Percentiles rank a stretch among this genome's conserved stretches.
These are phyloP conservation scores for Acanthaster planci DNA, from an alignment of 35 echinoderm and acorn worm species.

Conservation along the genomic window DNA sequence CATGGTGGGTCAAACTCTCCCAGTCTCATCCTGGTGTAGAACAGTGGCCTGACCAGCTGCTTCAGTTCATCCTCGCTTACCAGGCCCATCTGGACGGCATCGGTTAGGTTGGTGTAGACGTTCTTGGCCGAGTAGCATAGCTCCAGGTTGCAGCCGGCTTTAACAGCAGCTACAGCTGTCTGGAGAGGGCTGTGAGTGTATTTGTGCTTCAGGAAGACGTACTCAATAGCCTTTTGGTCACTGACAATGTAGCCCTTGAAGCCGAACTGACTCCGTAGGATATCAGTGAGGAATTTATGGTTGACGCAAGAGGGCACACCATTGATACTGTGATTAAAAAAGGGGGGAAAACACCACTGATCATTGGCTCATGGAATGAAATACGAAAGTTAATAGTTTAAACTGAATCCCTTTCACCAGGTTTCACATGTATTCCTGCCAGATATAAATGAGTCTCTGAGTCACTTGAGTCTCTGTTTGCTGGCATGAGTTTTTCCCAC, in stretches of 20 bases:
- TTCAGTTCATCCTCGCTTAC: conserved; percentile 44
- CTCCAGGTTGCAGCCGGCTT: conserved; percentile 87
- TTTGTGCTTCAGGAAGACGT: conserved; percentile 52
- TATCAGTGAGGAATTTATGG: conserved; percentile 71
- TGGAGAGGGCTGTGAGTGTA: conserved; percentile 75
- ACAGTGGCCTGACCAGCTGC: conserved; percentile 58
- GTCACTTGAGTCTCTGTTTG: too few relatives aligned
- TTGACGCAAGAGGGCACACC: conserved; percentile 89
- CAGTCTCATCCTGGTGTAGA: conserved; percentile 91
- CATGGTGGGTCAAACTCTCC: conserved; percentile 90
- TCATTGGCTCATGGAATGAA: too few relatives aligned
- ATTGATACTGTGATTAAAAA: conserved; percentile 72
- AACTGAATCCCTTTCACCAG: too few relatives aligned
- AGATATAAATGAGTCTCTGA: too few relatives aligned
- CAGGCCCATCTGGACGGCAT: conserved; percentile 64
- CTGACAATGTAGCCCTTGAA: conserved; percentile 95
- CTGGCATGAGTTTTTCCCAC: too few relatives aligned
- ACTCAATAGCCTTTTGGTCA: conserved; percentile 75
- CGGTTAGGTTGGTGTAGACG: conserved; percentile 55
- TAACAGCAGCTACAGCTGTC: conserved; percentile 57
- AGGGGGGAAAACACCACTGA: conserved; percentile 29
- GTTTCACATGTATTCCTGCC: too few relatives aligned
- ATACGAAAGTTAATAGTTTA: too few relatives aligned
- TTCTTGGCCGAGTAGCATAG: conserved; percentile 28
- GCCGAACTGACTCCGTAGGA: conserved; percentile 76